These are phyloP conservation scores for Drosophila nebulosa DNA, from an alignment of 1,140 invertebrate genomes.

Conservation along the genomic window DNA sequence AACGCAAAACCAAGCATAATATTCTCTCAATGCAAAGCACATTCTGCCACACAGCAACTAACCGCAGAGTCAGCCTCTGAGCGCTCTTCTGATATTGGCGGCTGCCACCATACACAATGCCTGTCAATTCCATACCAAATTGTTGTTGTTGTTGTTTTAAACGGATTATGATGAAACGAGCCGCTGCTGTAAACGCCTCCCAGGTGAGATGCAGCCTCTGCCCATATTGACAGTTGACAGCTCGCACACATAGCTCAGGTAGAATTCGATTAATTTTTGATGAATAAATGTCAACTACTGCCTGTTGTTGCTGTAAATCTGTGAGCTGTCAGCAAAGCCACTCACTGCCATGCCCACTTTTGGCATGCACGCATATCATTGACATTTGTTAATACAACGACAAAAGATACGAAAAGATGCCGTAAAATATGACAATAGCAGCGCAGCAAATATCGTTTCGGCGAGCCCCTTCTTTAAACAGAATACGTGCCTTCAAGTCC, in stretches of 20 bases:
- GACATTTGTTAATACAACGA: constrained; percentile 41
- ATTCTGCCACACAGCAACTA: not conserved
- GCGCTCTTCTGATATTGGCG: too few species aligned
- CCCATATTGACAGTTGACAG: constrained; percentile 58
- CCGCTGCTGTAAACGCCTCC: not conserved
- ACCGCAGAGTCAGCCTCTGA: constrained; percentile 21
- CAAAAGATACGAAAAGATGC: constrained; percentile 20
- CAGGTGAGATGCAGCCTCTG: not conserved
- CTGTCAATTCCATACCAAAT: constrained; percentile 51
- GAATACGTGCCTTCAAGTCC: constrained; percentile 35
- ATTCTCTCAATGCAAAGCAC: constrained; percentile 24
- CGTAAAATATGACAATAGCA: constrained; percentile 54
- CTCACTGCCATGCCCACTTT: constrained; percentile 27
- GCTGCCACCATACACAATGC: constrained; percentile 6
- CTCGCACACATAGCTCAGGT: constrained; percentile 25
- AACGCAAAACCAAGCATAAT: constrained; percentile 19
- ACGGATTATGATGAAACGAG: constrained; percentile 56
- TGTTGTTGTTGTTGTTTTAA: constrained; percentile 69
- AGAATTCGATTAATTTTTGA: constrained; percentile 78
- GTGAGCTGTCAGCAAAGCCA: constrained; percentile 67
- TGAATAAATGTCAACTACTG: constrained; percentile 76
- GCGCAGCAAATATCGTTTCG: not conserved
- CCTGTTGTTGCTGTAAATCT: constrained; percentile 55
- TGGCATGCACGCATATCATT: constrained; percentile 36
- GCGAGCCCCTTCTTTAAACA: not conserved